Percentiles rank a stretch among this genome's conserved stretches.
Evolutionary conservation across 2,113 vertebrate species (phyloP).

Genomic region (Hippocampus guttulatus): DNA sequence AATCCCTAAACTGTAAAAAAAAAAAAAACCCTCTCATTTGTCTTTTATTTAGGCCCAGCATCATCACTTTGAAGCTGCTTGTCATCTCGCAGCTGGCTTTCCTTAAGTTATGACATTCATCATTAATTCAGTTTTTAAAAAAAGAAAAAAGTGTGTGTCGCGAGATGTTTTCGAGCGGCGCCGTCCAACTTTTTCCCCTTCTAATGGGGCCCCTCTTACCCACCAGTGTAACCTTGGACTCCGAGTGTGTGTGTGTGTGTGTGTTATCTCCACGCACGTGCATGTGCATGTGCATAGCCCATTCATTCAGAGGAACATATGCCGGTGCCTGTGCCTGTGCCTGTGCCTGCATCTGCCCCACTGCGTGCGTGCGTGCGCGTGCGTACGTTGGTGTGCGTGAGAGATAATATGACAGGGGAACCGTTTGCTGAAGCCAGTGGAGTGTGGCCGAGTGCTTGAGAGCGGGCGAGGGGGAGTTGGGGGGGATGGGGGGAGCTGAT

Average conservation of each 20-base stretch:
- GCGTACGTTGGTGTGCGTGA: slow-evolving; percentile 16
- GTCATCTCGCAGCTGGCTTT: slow-evolving; percentile 31
- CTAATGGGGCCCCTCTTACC: slow-evolving; percentile 26
- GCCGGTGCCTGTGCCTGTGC: slow-evolving; percentile 6
- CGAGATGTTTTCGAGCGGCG: slow-evolving; percentile 2
- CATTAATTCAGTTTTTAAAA: slow-evolving; percentile 3
- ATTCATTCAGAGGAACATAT: slow-evolving; percentile 7
- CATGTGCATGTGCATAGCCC: slow-evolving; percentile 9
- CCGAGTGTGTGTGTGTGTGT: neutral
- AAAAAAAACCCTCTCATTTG: slow-evolving; percentile 15
- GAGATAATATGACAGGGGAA: slow-evolving; percentile 70
- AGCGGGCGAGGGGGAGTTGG: slow-evolving; percentile 32
- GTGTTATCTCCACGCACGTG: slow-evolving; percentile 1
- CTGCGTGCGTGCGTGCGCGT: slow-evolving; percentile 6
- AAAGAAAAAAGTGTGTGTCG: neutral
- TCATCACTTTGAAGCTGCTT: slow-evolving; percentile 41
- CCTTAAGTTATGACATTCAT: slow-evolving; percentile 20
- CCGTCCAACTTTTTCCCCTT: slow-evolving; percentile 8
- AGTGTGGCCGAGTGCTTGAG: slow-evolving; percentile 63
- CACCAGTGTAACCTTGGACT: slow-evolving; percentile 7
- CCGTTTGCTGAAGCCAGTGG: slow-evolving; percentile 67
- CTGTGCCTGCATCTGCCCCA: slow-evolving; percentile 8
- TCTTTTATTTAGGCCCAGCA: slow-evolving; percentile 31
- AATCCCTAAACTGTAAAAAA: slow-evolving; percentile 6
- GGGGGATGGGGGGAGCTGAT: slow-evolving; percentile 42